Base-by-base conservation (phyloP, 2,888 invertebrate species). In the Polylopha cassiicola region DNA sequence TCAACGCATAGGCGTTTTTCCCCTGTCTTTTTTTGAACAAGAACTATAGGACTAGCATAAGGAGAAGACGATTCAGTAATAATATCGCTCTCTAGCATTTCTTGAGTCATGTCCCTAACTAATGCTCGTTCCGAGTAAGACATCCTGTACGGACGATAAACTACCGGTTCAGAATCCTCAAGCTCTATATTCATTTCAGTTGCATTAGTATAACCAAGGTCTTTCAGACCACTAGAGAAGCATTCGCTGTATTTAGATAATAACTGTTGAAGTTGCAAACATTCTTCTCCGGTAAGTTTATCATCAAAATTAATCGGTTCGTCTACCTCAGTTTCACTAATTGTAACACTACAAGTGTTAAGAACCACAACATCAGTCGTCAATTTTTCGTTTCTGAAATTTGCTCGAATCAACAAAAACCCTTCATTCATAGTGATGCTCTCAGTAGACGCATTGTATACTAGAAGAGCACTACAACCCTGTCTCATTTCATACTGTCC, bases 21-120 rank as follows among this genome's bases (percentile, higher is more conserved):
- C 3, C 51, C 51, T 1, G 41, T 48, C 24, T 55, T 56, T 23
- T 58, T 55, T 5, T 46, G 16, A 2, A 56, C 55, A 6, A 55
- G 13, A 1, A 55, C 32, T 6, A 56, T 48, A 1, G 58, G 55
- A 18, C 53, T 53, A 0, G 58, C 56, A 27, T 51, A 56, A 2
- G 47, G 37, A 1, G 55, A 58, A 4, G 21, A 15, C 1, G 51
- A 54, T 24, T 53, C 47, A 4, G 43, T 29, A 9, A 47, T 33
- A 8, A 50, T 51, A 5, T 36, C 42, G 10, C 9, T 6, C 3
- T 51, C 45, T 1, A 48, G 1, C 47, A 53, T 44, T 16, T 53
- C 51, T 14, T 51, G 22, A 1, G 52, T 39, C 48, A 56, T 52
- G 3, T 26, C 15, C 4, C 22, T 15, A 1, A 56, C 50, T 2